Base-by-base conservation (phyloP, 1,140 invertebrate species). In the Chrysomallon squamiferum region DNA sequence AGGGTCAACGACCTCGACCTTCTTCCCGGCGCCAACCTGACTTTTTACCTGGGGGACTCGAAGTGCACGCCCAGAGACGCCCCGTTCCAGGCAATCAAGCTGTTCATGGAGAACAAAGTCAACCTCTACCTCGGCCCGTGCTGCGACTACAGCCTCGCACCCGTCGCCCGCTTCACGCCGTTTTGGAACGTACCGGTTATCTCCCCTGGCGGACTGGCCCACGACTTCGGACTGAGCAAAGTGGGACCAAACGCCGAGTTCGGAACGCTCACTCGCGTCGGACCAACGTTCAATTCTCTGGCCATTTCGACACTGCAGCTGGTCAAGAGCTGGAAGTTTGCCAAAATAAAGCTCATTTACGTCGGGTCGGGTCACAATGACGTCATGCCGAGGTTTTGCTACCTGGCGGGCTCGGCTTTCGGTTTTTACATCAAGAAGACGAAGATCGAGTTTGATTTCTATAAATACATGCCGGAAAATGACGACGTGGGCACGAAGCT, bases 131-230 rank as follows among this genome's bases (percentile, higher is more conserved):
- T 97, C 74, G 95, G 95, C 0, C 92, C 95, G 0, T 90, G 94
- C 2, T 96, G 94, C 84, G 93, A 95, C 73, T 97, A 95, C 83
- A 93, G 93, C 6, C 88, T 97, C 58, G 94, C 95, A 0, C 94
- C 94, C 0, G 93, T 97, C 1, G 92, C 93, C 0, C 87, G 95
- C 13, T 96, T 95, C 79, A 90, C 93, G 2, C 90, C 92, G 7
- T 89, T 89, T 22, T 97, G 95, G 95, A 71, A 90, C 2, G 92
- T 95, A 27, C 95, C 95, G 0, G 90, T 97, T 1, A 82, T 97
- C 6, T 95, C 94, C 1, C 90, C 93, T 0, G 93, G 92, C 0
- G 95, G 91, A 0, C 91, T 93, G 75, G 93, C 93, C 0, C 90
- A 93, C 64, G 90, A 92, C 52, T 95, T 95, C 81, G 88, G 76